Conservation (phyloP, 2,888 invertebrate species). For the Mesodorylaimus sp. region DNA sequence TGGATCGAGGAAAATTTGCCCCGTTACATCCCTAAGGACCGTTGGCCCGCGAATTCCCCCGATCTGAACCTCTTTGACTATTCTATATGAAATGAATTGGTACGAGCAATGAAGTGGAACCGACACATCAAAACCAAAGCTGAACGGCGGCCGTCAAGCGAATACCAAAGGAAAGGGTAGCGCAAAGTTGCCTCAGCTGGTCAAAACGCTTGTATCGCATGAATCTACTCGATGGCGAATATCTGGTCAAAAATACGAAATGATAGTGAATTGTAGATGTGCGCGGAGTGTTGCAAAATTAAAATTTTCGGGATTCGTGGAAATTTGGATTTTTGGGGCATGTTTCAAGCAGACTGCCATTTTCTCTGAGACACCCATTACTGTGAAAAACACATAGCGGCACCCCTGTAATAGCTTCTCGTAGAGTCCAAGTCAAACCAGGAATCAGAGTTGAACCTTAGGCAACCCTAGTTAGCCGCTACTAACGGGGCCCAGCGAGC, state of each 20-base stretch:
- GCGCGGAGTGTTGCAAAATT: too few relatives aligned
- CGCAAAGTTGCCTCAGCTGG: neutral
- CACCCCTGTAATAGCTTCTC: too few relatives aligned
- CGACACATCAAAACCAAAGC: neutral
- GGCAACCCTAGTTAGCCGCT: too few relatives aligned
- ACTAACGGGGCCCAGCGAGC: too few relatives aligned
- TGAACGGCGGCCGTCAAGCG: neutral
- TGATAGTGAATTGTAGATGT: too few relatives aligned
- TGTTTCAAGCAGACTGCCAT: too few relatives aligned
- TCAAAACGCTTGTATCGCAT: neutral
- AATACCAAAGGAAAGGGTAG: neutral
- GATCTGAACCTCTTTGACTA: neutral
- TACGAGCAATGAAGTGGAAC: neutral
- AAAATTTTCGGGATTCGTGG: too few relatives aligned
- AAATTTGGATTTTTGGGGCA: too few relatives aligned
- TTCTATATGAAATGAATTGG: neutral
- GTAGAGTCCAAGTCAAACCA: too few relatives aligned
- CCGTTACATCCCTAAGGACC: neutral
- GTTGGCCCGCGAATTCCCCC: conserved; percentile 1
- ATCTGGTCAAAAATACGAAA: neutral
- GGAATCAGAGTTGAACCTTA: too few relatives aligned
- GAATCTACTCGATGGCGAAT: neutral
- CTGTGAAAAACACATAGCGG: too few relatives aligned
- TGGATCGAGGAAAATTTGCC: neutral
- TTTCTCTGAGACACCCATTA: too few relatives aligned